Percentiles rank a stretch among this genome's conserved stretches.
Evolutionary conservation across 2,113 vertebrate genomes (phyloP).

Genomic region (Calyptommatus sinebrachiatus): DNA sequence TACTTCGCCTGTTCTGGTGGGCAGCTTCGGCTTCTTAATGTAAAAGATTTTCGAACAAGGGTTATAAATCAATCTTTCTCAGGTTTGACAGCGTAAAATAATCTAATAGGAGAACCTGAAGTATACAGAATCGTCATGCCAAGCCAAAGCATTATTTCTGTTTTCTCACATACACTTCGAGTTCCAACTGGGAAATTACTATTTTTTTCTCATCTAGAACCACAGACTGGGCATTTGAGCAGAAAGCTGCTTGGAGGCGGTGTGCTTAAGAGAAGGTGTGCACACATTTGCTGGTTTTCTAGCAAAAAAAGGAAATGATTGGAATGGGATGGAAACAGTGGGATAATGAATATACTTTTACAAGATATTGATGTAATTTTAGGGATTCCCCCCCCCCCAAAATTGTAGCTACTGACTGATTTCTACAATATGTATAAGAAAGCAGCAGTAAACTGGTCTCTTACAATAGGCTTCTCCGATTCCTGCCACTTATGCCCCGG

Average conservation of each 20-base stretch:
- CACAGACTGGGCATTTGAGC: background rate
- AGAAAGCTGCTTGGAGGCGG: background rate
- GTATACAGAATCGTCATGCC: conserved; percentile 68
- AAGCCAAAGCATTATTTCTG: conserved; percentile 51
- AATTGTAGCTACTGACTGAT: background rate
- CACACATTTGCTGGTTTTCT: background rate
- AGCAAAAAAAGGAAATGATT: background rate
- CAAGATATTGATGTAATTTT: background rate
- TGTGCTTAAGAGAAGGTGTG: background rate
- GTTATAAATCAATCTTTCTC: background rate
- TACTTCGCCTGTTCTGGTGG: no score
- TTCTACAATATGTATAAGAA: background rate
- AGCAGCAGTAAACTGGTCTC: background rate
- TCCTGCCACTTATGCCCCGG: background rate
- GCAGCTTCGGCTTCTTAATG: background rate
- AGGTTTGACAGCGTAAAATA: conserved; percentile 10
- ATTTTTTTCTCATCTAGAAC: background rate
- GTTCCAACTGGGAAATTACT: background rate
- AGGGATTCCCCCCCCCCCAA: background rate
- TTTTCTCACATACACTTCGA: conserved; percentile 47
- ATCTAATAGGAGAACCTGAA: conserved; percentile 62
- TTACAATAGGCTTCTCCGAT: no score
- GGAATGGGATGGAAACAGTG: background rate
- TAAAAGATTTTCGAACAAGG: background rate
- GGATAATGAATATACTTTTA: background rate